Percentiles rank a stretch among this genome's conserved stretches.
Evolutionary conservation across 2,888 invertebrate genomes (phyloP).

Genomic region (Microdon myrmicae): DNA sequence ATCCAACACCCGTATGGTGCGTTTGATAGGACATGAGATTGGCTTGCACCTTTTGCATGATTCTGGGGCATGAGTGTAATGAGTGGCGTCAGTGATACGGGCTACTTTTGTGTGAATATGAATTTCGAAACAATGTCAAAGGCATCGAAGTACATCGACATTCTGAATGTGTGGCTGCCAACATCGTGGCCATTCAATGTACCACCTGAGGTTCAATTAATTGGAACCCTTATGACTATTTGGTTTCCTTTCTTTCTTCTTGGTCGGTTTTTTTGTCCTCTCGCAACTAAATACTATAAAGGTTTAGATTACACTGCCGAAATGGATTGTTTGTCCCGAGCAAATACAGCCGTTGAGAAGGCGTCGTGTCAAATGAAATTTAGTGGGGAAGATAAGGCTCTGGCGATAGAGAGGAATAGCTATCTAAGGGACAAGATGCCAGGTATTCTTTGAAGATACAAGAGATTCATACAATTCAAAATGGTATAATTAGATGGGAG

Average conservation of each 20-base stretch:
- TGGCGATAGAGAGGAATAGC: too few species aligned
- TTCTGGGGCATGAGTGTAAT: constrained; percentile 36
- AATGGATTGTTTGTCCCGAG: constrained; percentile 33
- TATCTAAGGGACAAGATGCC: too few species aligned
- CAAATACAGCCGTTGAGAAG: constrained; percentile 49
- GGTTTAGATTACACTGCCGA: constrained; percentile 41
- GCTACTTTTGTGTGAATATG: constrained; percentile 31
- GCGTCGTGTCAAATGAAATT: too few species aligned
- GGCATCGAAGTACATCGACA: constrained; percentile 15
- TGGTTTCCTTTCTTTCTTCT: not conserved
- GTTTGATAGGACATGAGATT: constrained; percentile 32
- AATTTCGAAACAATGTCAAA: constrained; percentile 34
- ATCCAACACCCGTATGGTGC: constrained; percentile 40
- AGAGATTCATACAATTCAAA: too few species aligned
- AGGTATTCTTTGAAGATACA: too few species aligned
- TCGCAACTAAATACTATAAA: constrained; percentile 33
- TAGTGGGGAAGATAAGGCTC: too few species aligned
- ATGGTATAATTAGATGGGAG: too few species aligned
- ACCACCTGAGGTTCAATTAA: constrained; percentile 52
- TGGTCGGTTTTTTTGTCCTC: constrained; percentile 1
- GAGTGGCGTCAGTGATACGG: constrained; percentile 31
- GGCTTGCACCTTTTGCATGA: constrained; percentile 43
- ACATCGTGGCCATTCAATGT: constrained; percentile 37
- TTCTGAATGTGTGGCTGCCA: constrained; percentile 6
- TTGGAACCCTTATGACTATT: constrained; percentile 43